Percentiles rank a stretch among this genome's conserved stretches.
phyloP scores from a whole-genome alignment of 2,888 invertebrate genomes.

The Yponomeuta evonymella region DNA sequence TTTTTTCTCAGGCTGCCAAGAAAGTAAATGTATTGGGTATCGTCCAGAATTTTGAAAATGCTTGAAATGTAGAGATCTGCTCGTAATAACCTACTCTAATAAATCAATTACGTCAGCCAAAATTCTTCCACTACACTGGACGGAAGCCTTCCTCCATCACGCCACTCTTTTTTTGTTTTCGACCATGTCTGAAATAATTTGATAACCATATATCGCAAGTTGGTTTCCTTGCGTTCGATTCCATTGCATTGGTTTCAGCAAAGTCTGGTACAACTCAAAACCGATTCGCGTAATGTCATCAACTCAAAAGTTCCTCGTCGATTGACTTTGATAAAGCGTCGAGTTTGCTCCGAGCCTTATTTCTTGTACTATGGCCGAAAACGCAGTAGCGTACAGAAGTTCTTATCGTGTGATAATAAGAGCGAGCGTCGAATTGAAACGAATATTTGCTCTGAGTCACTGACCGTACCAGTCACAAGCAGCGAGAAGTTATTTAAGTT shows the following conservation, averaged over 20 bases:
- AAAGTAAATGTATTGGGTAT: no score
- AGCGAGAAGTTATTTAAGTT: background rate
- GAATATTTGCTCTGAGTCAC: background rate
- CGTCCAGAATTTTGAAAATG: no score
- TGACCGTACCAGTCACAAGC: background rate
- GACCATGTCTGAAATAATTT: no score
- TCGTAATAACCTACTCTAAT: no score
- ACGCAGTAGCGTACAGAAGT: background rate
- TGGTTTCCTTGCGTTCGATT: background rate
- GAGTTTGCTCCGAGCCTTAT: slow-evolving; percentile 12
- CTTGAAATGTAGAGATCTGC: no score
- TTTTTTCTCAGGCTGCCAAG: no score
- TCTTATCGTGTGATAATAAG: background rate
- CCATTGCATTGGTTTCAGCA: background rate
- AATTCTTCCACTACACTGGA: no score
- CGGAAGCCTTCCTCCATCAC: no score
- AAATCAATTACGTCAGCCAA: no score
- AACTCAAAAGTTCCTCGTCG: slow-evolving; percentile 16
- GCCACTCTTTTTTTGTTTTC: no score
- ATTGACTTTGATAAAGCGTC: slow-evolving; percentile 17
- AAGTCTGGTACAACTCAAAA: background rate
- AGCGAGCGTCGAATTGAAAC: background rate
- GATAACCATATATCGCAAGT: no score
- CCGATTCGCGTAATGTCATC: slow-evolving; percentile 4
- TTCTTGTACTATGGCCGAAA: background rate